Percentiles rank a stretch among this genome's conserved stretches.
phyloP scores from a whole-genome alignment of 1,140 invertebrate genomes.

The Heliconius congener region DNA sequence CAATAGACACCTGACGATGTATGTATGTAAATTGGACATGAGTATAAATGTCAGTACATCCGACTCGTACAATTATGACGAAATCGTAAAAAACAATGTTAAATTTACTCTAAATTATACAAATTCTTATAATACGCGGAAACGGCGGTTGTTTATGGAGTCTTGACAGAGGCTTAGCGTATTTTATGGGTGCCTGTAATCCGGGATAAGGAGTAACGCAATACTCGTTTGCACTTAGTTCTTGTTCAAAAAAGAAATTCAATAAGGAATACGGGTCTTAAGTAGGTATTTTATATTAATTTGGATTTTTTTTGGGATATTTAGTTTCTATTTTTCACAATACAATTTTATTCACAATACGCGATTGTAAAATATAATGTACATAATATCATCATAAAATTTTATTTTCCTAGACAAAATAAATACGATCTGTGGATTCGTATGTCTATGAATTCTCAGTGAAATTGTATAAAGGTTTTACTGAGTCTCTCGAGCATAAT shows the following conservation, averaged over 20 bases:
- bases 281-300: neutral
- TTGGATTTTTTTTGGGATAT: neutral
- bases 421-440: slow-evolving; percentile 13
- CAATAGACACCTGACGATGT: too few species aligned
- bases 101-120: slow-evolving; percentile 13
- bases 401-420: neutral
- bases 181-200: slow-evolving; percentile 49
- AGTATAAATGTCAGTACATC: neutral
- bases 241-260: slow-evolving; percentile 24
- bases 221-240: slow-evolving; percentile 41
- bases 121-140: slow-evolving; percentile 27
- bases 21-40: too few species aligned
- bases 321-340: neutral
- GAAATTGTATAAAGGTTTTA: slow-evolving; percentile 18
- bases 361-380: too few species aligned
- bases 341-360: too few species aligned
- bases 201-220: slow-evolving; percentile 44
- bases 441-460: slow-evolving; percentile 15
- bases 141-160: slow-evolving; percentile 42
- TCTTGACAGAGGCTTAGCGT: slow-evolving; percentile 47
- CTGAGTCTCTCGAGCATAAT: slow-evolving; percentile 20
- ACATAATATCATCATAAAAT: neutral
- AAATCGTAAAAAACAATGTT: slow-evolving; percentile 7
- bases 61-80: neutral
- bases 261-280: neutral